A percentile compares a stretch with the other conserved stretches of the same genome.
phyloP scores from a whole-genome alignment of 2,113 vertebrate genomes.

The Sciurus niger region DNA sequence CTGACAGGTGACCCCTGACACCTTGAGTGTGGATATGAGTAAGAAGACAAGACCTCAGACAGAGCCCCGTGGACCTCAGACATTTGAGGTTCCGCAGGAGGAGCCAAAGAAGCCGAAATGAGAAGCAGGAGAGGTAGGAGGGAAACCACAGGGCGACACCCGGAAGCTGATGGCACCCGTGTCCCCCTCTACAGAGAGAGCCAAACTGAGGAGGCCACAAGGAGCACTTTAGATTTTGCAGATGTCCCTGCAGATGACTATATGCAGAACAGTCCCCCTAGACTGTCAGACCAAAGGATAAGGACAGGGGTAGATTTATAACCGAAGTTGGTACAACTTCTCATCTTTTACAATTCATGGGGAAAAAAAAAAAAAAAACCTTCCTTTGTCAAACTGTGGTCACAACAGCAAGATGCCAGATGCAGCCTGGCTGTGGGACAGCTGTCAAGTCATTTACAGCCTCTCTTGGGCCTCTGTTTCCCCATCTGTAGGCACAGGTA shows the following conservation, averaged over 20 bases:
- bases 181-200: not conserved
- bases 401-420: not conserved
- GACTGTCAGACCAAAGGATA: not conserved
- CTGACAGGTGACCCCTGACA: not conserved
- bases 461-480: conserved; percentile 20
- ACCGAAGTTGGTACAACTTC: not conserved
- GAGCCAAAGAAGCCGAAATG: not conserved
- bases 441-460: not conserved
- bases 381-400: not conserved
- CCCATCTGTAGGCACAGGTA: not conserved
- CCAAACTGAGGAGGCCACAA: not conserved
- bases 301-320: not conserved
- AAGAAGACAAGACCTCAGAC: not conserved
- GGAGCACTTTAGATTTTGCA: not conserved
- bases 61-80: not conserved
- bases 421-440: not conserved
- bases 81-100: not conserved
- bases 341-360: not conserved
- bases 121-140: not conserved
- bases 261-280: not conserved
- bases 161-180: not conserved
- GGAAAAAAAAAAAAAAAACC: not conserved
- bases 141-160: not conserved
- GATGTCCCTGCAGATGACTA: not conserved
- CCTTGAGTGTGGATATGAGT: not conserved